phyloP scores from a whole-genome alignment of 2,888 invertebrate genomes.

The Xestia sexstrigata region DNA sequence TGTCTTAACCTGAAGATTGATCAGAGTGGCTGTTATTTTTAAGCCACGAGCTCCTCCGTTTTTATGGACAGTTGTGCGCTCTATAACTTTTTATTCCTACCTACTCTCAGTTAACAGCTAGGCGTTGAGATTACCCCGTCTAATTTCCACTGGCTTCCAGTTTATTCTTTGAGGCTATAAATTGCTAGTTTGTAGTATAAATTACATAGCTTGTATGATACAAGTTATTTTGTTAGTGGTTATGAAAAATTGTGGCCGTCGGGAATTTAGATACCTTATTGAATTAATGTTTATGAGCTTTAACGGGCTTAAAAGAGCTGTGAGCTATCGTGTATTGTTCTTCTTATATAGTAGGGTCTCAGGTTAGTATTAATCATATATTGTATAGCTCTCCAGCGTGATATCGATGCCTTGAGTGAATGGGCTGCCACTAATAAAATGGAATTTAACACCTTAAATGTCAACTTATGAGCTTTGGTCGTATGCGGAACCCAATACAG shows the following conservation, averaged over 20 bases:
- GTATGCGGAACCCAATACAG: too few species aligned
- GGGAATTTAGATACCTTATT: conserved; percentile 40
- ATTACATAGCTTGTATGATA: conserved; percentile 60
- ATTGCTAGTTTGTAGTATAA: conserved; percentile 71
- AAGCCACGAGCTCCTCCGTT: neutral
- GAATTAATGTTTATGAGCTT: conserved; percentile 26
- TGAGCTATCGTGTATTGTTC: neutral
- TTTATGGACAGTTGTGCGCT: conserved; percentile 17
- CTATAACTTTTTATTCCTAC: conserved; percentile 35
- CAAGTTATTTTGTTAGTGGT: conserved; percentile 59
- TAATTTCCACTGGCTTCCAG: conserved; percentile 73
- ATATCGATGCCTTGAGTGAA: too few species aligned
- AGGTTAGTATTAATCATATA: neutral
- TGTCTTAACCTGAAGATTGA: too few species aligned
- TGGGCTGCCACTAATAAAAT: too few species aligned
- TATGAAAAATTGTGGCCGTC: conserved; percentile 60
- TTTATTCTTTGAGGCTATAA: conserved; percentile 76
- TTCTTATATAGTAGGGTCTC: neutral
- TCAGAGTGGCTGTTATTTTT: too few species aligned
- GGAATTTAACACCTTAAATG: too few species aligned
- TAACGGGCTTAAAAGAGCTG: conserved; percentile 9
- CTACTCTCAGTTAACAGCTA: conserved; percentile 58
- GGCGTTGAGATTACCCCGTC: conserved; percentile 74
- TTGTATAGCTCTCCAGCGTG: too few species aligned
- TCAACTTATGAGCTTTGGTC: too few species aligned